Percentiles rank a stretch among this genome's conserved stretches.
These are phyloP conservation scores for Nibea albiflora DNA, from an alignment of 2,113 vertebrate genomes.

Conservation along the genomic window DNA sequence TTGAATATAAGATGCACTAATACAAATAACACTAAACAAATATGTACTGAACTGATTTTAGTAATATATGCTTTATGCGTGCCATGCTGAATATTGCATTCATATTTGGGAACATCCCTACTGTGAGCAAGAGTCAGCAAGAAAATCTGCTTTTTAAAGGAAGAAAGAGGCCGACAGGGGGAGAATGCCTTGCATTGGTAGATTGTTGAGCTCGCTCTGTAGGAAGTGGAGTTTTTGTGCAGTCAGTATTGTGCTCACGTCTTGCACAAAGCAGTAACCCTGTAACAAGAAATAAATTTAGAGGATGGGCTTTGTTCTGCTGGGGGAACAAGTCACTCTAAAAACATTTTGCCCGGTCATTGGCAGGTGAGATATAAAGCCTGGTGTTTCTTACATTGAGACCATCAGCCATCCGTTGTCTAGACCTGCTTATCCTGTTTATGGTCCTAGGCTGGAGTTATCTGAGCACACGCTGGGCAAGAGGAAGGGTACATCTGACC, in stretches of 20 bases:
- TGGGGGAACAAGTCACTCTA: background rate
- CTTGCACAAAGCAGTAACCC: background rate
- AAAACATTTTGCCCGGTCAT: background rate
- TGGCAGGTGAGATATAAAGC: background rate
- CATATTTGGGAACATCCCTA: background rate
- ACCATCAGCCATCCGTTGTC: background rate
- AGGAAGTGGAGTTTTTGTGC: background rate
- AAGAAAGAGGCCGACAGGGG: background rate
- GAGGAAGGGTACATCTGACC: background rate
- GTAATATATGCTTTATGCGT: background rate
- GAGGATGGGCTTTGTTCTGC: background rate
- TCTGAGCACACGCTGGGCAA: background rate
- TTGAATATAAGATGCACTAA: background rate
- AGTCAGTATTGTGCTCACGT: slow-evolving; percentile 13
- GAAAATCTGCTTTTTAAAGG: background rate
- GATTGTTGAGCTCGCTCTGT: background rate
- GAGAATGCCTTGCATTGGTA: background rate
- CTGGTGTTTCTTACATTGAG: background rate
- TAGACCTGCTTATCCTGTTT: background rate
- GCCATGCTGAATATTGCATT: background rate
- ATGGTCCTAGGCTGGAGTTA: background rate
- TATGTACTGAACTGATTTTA: background rate
- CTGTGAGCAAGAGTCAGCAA: background rate
- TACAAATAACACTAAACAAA: background rate
- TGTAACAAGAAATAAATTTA: background rate